These are phyloP conservation scores for Mugil cephalus DNA, from an alignment of 2,113 vertebrate species.

Conservation along the genomic window DNA sequence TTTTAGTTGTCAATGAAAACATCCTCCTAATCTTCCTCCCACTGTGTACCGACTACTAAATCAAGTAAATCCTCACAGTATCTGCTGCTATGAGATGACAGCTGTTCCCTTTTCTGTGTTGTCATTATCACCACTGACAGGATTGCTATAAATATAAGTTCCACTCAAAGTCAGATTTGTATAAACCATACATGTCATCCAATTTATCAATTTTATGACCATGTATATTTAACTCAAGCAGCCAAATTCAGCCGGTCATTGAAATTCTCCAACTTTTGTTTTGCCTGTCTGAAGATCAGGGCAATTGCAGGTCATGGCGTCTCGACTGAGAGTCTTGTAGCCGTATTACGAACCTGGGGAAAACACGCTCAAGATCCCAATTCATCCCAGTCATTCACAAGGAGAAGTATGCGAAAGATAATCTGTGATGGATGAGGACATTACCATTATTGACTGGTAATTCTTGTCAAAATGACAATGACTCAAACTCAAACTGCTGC, in stretches of 20 bases:
- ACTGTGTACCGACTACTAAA: neutral
- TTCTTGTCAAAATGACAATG: conserved; percentile 4
- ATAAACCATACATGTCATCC: no score
- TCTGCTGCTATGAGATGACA: conserved; percentile 6
- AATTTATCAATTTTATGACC: neutral
- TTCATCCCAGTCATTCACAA: neutral
- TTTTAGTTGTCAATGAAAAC: neutral
- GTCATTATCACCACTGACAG: neutral
- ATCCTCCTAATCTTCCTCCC: neutral
- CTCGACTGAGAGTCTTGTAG: neutral
- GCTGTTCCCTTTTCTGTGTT: neutral
- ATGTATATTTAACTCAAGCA: neutral
- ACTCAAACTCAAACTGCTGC: conserved; percentile 11
- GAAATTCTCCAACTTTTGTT: no score
- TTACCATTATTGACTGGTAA: conserved; percentile 18
- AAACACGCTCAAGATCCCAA: no score
- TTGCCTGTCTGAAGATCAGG: no score
- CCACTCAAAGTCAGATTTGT: no score
- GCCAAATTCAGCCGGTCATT: neutral
- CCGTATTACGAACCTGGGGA: no score
- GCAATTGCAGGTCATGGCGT: neutral
- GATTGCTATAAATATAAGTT: neutral
- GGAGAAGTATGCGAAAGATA: neutral
- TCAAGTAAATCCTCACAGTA: conserved; percentile 4
- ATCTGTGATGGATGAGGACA: neutral